phyloP scores from a whole-genome alignment of 2,888 invertebrate species.

The Epirrhoe alternata region DNA sequence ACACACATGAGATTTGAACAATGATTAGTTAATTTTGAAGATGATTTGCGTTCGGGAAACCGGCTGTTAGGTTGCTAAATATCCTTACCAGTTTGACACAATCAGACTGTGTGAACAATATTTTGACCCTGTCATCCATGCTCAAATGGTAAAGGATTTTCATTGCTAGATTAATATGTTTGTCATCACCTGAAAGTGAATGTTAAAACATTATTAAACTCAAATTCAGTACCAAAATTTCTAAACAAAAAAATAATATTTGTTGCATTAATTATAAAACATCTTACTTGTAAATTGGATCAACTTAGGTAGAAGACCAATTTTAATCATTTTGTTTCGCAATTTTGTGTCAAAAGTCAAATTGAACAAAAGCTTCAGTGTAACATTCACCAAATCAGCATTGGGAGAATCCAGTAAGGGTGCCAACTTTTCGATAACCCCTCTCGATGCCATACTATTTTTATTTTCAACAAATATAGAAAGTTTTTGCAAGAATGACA shows the following conservation, averaged over 20 bases:
- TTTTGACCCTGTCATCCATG: slow-evolving; percentile 96
- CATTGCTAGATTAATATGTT: slow-evolving; percentile 91
- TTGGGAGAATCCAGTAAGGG: slow-evolving; percentile 89
- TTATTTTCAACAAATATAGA: slow-evolving; percentile 98
- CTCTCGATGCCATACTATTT: slow-evolving; percentile 93
- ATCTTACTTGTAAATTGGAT: slow-evolving; percentile 93
- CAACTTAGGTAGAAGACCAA: slow-evolving; percentile 95
- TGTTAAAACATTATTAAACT: neutral
- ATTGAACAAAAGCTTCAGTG: slow-evolving; percentile 96
- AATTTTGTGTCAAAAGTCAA: slow-evolving; percentile 96
- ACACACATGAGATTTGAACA: too few relatives aligned
- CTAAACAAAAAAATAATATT: neutral
- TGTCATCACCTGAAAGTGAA: slow-evolving; percentile 87
- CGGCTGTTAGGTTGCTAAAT: neutral
- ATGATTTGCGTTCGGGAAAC: too few relatives aligned
- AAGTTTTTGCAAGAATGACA: slow-evolving; percentile 97
- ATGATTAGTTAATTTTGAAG: too few relatives aligned
- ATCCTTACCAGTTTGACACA: slow-evolving; percentile 92
- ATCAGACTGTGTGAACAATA: slow-evolving; percentile 97
- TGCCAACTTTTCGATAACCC: slow-evolving; percentile 93
- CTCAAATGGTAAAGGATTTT: slow-evolving; percentile 96
- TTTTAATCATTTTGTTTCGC: slow-evolving; percentile 94
- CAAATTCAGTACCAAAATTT: neutral
- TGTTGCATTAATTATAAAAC: neutral
- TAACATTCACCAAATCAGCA: slow-evolving; percentile 91